These are phyloP conservation scores for Subanguina moxae DNA, from an alignment of 1,140 invertebrate genomes.

Conservation along the genomic window DNA sequence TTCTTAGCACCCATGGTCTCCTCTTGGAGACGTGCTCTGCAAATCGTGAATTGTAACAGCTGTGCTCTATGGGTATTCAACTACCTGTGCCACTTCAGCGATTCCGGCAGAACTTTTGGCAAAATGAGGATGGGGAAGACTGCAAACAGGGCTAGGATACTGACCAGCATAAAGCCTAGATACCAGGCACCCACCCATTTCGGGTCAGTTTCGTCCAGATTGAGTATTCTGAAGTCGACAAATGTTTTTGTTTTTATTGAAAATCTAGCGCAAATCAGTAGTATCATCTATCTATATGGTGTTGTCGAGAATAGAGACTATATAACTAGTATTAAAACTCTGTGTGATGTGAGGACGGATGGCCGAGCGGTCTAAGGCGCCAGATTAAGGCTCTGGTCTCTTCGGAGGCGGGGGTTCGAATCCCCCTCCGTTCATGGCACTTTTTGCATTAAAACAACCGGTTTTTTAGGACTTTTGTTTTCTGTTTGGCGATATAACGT, in stretches of 20 bases:
- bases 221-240: slow-evolving; percentile 37
- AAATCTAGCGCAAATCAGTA: background rate
- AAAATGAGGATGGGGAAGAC: slow-evolving; percentile 54
- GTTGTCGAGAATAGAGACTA: background rate
- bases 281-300: no score
- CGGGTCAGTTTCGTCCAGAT: slow-evolving; percentile 56
- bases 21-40: slow-evolving; percentile 53
- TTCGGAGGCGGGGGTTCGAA: no score
- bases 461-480: no score
- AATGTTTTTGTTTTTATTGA: background rate
- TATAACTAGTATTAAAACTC: background rate
- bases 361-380: no score
- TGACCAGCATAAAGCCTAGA: slow-evolving; percentile 51
- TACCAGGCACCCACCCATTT: slow-evolving; percentile 60
- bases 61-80: slow-evolving; percentile 12
- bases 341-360: background rate
- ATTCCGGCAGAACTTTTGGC: slow-evolving; percentile 57
- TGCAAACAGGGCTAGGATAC: slow-evolving; percentile 48
- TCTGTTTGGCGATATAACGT: no score
- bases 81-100: slow-evolving; percentile 58
- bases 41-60: slow-evolving; percentile 10
- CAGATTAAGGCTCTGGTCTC: no score
- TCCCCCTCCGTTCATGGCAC: slow-evolving; percentile 1
- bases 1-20: slow-evolving; percentile 51
- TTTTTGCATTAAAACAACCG: slow-evolving; percentile 23